Percentiles rank a stretch among this genome's conserved stretches.
Conservation (phyloP, 2,888 invertebrate species). For the Pollenia angustigena region DNA sequence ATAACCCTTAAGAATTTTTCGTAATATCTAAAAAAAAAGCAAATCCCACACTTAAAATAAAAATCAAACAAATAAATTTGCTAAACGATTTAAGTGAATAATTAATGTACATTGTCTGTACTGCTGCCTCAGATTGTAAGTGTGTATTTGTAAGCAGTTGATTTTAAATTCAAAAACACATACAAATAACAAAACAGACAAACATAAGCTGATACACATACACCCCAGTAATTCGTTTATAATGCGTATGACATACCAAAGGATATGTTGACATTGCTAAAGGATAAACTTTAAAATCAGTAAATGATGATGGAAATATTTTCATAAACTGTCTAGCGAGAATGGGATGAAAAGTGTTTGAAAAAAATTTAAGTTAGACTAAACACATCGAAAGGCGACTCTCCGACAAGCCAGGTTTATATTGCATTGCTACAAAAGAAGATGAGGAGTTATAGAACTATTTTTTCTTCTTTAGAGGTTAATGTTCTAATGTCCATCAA, state of each 20-base stretch:
- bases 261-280: slow-evolving; percentile 82
- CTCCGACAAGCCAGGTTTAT: no score
- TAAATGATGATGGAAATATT: slow-evolving; percentile 49
- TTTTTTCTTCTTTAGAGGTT: no score
- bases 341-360: neutral
- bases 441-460: no score
- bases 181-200: slow-evolving; percentile 13
- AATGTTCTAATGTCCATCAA: no score
- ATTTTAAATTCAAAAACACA: slow-evolving; percentile 44
- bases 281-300: slow-evolving; percentile 74
- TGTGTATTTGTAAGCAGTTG: slow-evolving; percentile 23
- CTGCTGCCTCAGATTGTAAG: neutral
- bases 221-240: slow-evolving; percentile 81
- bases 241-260: slow-evolving; percentile 80
- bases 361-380: neutral
- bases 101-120: slow-evolving; percentile 45
- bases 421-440: no score
- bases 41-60: slow-evolving; percentile 19
- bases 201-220: slow-evolving; percentile 59
- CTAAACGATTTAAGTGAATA: slow-evolving; percentile 68
- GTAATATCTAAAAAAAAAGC: neutral
- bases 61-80: slow-evolving; percentile 33
- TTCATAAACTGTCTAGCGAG: neutral
- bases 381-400: no score
- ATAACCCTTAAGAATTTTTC: slow-evolving; percentile 31